Conservation (phyloP, 2,797 vertebrate genomes). For the Phrynocephalus guinanensis region DNA sequence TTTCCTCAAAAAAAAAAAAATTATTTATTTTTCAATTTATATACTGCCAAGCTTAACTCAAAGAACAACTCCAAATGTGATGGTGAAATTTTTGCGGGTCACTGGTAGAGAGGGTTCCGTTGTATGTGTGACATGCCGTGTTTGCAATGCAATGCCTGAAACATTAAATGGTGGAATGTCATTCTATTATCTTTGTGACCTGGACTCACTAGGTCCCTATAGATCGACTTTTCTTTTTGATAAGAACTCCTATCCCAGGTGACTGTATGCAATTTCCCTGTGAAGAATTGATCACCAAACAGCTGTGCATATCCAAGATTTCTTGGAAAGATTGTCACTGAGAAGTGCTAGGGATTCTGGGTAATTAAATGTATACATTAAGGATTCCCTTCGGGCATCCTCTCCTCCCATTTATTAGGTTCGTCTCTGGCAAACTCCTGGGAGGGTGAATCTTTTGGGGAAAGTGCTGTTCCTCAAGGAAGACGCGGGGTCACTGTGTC, state of each 20-base stretch:
- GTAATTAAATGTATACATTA: constrained; percentile 85
- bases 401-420: constrained; percentile 77
- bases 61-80: too few species aligned
- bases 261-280: constrained; percentile 12
- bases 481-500: neutral
- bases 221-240: neutral
- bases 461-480: too few species aligned
- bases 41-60: too few species aligned
- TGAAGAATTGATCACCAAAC: constrained; percentile 35
- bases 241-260: accelerated
- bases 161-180: neutral
- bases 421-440: constrained; percentile 51
- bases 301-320: constrained; percentile 46
- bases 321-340: constrained; percentile 49
- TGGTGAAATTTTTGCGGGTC: too few species aligned
- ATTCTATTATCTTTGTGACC: neutral
- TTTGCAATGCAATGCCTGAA: too few species aligned
- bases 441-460: too few species aligned
- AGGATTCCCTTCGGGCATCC: constrained; percentile 80
- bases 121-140: neutral
- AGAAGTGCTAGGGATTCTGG: constrained; percentile 75
- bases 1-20: too few species aligned
- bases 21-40: too few species aligned
- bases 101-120: too few species aligned
- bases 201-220: neutral